Conservation (phyloP, 2,888 invertebrate species). For the Temnothorax unifasciatus region DNA sequence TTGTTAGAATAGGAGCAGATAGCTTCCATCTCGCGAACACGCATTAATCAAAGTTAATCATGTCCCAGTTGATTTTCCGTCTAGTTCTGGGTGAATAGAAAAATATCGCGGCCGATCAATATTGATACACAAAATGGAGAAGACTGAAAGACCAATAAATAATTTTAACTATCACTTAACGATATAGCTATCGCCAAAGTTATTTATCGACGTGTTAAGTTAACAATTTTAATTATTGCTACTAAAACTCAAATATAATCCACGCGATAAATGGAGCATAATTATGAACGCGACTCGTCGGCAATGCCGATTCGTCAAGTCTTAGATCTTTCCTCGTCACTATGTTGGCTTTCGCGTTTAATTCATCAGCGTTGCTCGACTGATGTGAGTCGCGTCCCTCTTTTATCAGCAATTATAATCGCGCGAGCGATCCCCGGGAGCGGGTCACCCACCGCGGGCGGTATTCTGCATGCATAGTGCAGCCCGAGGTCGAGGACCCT, state of each 20-base stretch:
- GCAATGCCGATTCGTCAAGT: neutral
- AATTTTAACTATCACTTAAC: neutral
- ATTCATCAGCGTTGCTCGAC: neutral
- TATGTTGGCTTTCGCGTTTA: conserved; percentile 8
- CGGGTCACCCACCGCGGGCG: conserved; percentile 29
- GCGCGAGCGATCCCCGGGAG: conserved; percentile 1
- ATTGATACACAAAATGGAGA: neutral
- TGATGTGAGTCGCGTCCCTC: neutral
- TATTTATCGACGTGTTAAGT: neutral
- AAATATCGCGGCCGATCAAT: neutral
- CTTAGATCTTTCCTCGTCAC: neutral
- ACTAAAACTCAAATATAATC: neutral
- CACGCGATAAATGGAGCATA: neutral
- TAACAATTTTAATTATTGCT: neutral
- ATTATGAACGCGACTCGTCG: neutral
- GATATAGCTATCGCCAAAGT: neutral
- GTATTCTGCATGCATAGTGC: conserved; percentile 35
- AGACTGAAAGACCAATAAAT: neutral
- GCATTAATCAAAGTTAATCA: conserved; percentile 32
- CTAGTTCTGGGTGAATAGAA: neutral
- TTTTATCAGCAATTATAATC: conserved; percentile 43
- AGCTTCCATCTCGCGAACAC: conserved; percentile 44
- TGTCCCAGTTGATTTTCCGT: neutral
- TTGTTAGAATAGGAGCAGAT: conserved; percentile 47
- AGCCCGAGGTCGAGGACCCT: conserved; percentile 27